Percentiles rank a stretch among this genome's conserved stretches.
Evolutionary conservation across 2,888 invertebrate species (phyloP).

Genomic region (Tipula lateralis): DNA sequence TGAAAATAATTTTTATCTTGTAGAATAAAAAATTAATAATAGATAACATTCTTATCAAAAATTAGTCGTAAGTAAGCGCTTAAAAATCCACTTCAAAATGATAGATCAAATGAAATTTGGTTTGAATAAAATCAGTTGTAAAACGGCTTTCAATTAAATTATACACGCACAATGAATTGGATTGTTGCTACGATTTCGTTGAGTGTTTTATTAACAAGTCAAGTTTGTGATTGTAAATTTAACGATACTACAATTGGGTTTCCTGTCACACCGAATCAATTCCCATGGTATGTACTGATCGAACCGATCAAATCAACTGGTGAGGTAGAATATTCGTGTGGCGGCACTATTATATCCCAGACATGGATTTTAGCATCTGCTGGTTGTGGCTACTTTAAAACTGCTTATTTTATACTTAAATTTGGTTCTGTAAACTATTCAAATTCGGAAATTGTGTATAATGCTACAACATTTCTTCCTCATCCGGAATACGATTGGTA

Average conservation of each 20-base stretch:
- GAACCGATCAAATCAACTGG: background rate
- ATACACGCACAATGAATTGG: background rate
- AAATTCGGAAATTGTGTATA: background rate
- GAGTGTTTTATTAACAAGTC: background rate
- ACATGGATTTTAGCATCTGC: background rate
- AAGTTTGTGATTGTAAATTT: background rate
- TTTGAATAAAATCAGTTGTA: background rate
- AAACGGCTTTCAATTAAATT: slow-evolving; percentile 1
- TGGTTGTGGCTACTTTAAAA: background rate
- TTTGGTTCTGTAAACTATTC: background rate
- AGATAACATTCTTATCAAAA: background rate
- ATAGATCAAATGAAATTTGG: background rate
- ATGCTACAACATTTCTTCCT: background rate
- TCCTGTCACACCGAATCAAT: slow-evolving; percentile 20
- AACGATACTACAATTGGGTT: background rate
- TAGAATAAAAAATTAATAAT: background rate
- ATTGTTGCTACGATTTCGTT: background rate
- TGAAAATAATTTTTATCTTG: background rate
- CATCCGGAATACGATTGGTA: slow-evolving; percentile 20
- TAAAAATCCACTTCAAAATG: background rate
- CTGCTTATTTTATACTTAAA: background rate
- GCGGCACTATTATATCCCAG: background rate
- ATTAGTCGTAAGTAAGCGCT: background rate
- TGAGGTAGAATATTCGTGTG: background rate
- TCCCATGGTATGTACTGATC: slow-evolving; percentile 14